Base-by-base conservation (phyloP, 2,888 invertebrate genomes). In the Portevinia maculata region DNA sequence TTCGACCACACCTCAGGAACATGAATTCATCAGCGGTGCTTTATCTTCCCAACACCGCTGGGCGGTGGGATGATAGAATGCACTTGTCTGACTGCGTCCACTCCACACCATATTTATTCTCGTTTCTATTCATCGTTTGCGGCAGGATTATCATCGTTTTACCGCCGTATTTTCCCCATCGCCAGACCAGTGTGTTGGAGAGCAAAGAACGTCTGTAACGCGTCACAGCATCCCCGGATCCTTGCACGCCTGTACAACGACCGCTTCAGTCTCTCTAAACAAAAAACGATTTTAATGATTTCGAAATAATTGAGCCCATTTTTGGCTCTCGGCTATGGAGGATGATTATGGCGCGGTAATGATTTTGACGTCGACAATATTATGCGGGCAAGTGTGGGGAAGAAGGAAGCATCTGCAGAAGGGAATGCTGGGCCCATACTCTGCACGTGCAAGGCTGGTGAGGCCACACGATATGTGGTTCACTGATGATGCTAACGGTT, bases 271-370 rank as follows among this genome's bases (percentile, higher is more conserved):
- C 65, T 50, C 62, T 71, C 78, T 78, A 76, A 83, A 78, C 78
- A 83, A 83, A 76, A 78, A 83, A 52, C 85, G 84, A 85, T 85
- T 86, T 86, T 85, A 86, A 85, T 86, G 86, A 86, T 85, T 85
- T 86, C 84, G 75, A 85, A 86, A 86, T 86, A 86, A 86, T 86
- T 86, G 86, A 84, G 84, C 76, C 86, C 86, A 86, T 86, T 86
- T 86, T 86, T 86, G 86, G 85, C 83, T 78, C 84, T 65, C 64
- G 74, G 73, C 79, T 79, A 79, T 84, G 84, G 79, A 73, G 83
- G 83, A 83, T 83, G 83, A 83, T 83, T 83, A 83, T 78, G 60
- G 83, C 83, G 83, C 83, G 83, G 78, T 83, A 83, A 83, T 83
- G 83, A 83, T 83, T 83, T 83, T 83, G 83, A 83, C 83, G 78